These are phyloP conservation scores for Haliclystus octoradiatus DNA, from an alignment of 30 jellyfish, hydroid and myxozoan genomes.

Conservation along the genomic window DNA sequence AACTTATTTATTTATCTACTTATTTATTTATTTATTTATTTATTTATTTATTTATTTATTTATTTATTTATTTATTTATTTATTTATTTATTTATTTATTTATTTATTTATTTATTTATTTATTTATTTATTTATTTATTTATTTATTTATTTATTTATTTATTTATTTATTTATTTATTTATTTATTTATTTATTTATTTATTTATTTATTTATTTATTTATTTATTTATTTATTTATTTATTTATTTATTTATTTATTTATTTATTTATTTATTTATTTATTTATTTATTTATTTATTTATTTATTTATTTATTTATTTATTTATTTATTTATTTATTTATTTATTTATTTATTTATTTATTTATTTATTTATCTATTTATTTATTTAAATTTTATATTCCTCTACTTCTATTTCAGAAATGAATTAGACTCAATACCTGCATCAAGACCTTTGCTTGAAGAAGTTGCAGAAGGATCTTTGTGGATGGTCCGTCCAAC, in stretches of 20 bases:
- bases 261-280: neutral
- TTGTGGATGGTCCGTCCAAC: neutral
- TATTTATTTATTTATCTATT: too few relatives aligned
- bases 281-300: neutral
- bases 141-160: neutral
- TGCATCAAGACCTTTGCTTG: neutral
- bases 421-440: neutral
- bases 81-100: neutral
- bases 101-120: neutral
- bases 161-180: neutral
- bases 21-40: neutral
- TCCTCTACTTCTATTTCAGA: too few relatives aligned
- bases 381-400: too few relatives aligned
- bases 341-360: neutral
- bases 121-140: neutral
- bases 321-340: neutral
- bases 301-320: neutral
- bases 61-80: neutral
- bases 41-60: too few relatives aligned
- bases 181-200: neutral
- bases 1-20: neutral
- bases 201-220: neutral
- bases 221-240: neutral
- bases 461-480: neutral
- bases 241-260: neutral